These are phyloP conservation scores for Monochamus alternatus DNA, from an alignment of 2,888 invertebrate species.

Conservation along the genomic window DNA sequence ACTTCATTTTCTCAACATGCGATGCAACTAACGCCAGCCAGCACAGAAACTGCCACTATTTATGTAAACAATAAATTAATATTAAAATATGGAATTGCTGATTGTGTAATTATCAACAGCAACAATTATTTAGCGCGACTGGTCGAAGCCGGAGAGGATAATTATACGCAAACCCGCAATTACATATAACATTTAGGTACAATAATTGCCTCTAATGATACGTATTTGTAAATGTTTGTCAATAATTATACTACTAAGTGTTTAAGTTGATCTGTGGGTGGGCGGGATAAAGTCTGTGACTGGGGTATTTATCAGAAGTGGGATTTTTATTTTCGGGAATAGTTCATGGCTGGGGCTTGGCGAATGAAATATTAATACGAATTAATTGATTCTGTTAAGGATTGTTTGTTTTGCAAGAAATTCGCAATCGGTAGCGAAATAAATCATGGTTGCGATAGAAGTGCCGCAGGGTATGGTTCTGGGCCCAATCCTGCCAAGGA, in stretches of 20 bases:
- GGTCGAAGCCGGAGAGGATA: not conserved
- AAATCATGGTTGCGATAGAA: not conserved
- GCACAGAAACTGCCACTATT: not conserved
- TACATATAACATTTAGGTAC: not conserved
- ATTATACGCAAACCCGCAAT: not conserved
- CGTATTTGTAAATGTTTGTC: not conserved
- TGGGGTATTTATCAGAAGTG: not conserved
- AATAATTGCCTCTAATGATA: not conserved
- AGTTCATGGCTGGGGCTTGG: slow-evolving; percentile 5
- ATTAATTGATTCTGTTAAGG: not conserved
- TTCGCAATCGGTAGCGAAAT: not conserved
- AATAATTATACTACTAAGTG: not conserved
- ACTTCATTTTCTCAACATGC: not conserved
- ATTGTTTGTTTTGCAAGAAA: not conserved
- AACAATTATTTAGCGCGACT: not conserved
- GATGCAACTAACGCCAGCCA: not conserved
- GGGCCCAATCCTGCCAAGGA: too few relatives aligned
- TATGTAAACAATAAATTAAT: not conserved
- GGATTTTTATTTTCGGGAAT: slow-evolving; percentile 1
- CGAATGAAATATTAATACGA: not conserved
- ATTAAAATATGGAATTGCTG: not conserved
- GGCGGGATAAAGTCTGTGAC: not conserved
- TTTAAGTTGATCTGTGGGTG: not conserved
- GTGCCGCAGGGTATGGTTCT: not conserved
- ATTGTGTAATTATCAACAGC: not conserved